Percentiles rank a stretch among this genome's conserved stretches.
These are phyloP conservation scores for Protodeltote pygarga DNA, from an alignment of 2,888 invertebrate species.

Conservation along the genomic window DNA sequence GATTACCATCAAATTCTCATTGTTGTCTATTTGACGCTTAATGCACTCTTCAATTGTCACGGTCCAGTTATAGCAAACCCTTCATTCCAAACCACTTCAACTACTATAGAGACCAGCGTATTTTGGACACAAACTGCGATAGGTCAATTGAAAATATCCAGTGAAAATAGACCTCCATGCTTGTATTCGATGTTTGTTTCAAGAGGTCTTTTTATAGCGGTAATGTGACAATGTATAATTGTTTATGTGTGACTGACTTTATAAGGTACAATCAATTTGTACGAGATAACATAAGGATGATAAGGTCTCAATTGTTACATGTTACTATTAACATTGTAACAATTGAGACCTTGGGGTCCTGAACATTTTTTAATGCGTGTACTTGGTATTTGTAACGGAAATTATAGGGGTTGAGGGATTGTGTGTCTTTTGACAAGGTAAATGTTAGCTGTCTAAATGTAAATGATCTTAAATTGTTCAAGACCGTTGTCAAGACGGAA, in stretches of 20 bases:
- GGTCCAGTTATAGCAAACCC: conserved; percentile 52
- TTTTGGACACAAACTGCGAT: conserved; percentile 28
- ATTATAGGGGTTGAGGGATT: conserved; percentile 21
- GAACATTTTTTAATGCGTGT: conserved; percentile 45
- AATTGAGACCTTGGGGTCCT: no score
- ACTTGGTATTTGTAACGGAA: conserved; percentile 15
- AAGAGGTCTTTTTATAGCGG: conserved; percentile 52
- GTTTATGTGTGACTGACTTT: conserved; percentile 70
- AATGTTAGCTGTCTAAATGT: no score
- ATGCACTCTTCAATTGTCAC: conserved; percentile 61
- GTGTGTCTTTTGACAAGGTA: conserved; percentile 17
- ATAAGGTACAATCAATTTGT: conserved; percentile 58
- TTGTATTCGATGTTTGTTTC: conserved; percentile 30
- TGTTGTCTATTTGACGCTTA: conserved; percentile 70
- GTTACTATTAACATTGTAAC: conserved; percentile 58
- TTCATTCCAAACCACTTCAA: conserved; percentile 33
- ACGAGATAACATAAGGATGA: conserved; percentile 53
- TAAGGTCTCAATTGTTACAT: conserved; percentile 53
- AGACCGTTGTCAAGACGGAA: no score
- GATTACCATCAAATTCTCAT: conserved; percentile 73
- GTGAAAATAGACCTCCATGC: conserved; percentile 43
- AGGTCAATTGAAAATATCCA: conserved; percentile 46
- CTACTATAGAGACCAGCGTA: conserved; percentile 41
- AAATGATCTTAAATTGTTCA: no score
- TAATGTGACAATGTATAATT: conserved; percentile 54